phyloP scores from a whole-genome alignment of 2,113 vertebrate species.

The Herpetotheres cachinnans region DNA sequence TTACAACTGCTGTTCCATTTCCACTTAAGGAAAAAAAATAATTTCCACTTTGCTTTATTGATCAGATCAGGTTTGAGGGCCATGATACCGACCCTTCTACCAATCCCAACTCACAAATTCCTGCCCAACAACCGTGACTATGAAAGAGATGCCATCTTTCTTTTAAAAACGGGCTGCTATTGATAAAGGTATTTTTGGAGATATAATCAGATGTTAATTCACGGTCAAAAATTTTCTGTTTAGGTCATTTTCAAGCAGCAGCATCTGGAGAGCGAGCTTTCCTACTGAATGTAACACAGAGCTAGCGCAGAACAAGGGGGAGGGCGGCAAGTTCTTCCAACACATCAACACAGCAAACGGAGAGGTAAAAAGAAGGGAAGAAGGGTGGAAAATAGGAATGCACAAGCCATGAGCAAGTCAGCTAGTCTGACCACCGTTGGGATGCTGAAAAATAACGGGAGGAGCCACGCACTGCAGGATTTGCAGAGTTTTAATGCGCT shows the following conservation, averaged over 20 bases:
- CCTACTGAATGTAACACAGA: not conserved
- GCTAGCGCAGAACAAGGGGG: not conserved
- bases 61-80: conserved; percentile 33
- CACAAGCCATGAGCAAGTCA: not conserved
- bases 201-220: not conserved
- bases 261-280: not conserved
- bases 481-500: not conserved
- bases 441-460: not conserved
- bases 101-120: not conserved
- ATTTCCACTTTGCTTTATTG: conserved; percentile 60
- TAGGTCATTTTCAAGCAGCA: not conserved
- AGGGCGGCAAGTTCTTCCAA: not conserved
- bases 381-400: not conserved
- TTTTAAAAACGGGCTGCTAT: not conserved
- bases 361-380: not conserved
- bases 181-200: not conserved
- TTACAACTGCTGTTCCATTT: conserved; percentile 25
- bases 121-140: not conserved
- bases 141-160: not conserved
- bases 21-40: conserved; percentile 41
- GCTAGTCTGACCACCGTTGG: not conserved
- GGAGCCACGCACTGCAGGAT: not conserved
- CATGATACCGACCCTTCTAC: not conserved
- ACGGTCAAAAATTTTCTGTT: not conserved
- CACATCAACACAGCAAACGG: not conserved